phyloP scores from a whole-genome alignment of 2,888 invertebrate genomes.

The Diplolepis rosae region DNA sequence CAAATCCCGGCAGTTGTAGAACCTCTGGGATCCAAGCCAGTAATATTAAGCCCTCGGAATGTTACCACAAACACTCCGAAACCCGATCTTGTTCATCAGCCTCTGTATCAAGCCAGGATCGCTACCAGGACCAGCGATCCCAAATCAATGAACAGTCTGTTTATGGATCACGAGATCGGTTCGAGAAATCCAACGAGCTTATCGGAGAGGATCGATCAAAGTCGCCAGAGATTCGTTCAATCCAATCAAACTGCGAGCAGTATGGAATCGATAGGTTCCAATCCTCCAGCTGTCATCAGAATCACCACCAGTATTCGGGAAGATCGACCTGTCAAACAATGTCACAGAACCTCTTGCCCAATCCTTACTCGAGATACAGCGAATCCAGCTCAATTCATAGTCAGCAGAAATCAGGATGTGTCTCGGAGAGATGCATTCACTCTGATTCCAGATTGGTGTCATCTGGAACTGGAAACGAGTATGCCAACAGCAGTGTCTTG shows the following conservation, averaged over 20 bases:
- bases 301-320: constrained; percentile 56
- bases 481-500: constrained; percentile 60
- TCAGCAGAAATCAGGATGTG: constrained; percentile 21
- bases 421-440: constrained; percentile 40
- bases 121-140: constrained; percentile 38
- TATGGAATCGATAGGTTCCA: constrained; percentile 53
- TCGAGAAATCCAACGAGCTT: constrained; percentile 60
- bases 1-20: constrained; percentile 49
- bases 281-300: constrained; percentile 46
- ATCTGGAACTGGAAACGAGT: constrained; percentile 47
- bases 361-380: constrained; percentile 54
- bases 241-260: constrained; percentile 55
- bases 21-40: constrained; percentile 49
- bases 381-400: constrained; percentile 43
- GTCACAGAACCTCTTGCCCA: constrained; percentile 50
- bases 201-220: constrained; percentile 58
- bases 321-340: constrained; percentile 47
- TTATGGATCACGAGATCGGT: constrained; percentile 63
- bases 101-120: constrained; percentile 32
- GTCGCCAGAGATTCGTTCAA: constrained; percentile 48
- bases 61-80: constrained; percentile 75
- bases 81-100: constrained; percentile 54
- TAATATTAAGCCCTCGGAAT: constrained; percentile 70
- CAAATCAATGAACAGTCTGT: constrained; percentile 72
- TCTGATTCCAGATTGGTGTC: constrained; percentile 37